Conservation (phyloP, 64 coral and sea anemone genomes). For the Stichodactyla helianthus region DNA sequence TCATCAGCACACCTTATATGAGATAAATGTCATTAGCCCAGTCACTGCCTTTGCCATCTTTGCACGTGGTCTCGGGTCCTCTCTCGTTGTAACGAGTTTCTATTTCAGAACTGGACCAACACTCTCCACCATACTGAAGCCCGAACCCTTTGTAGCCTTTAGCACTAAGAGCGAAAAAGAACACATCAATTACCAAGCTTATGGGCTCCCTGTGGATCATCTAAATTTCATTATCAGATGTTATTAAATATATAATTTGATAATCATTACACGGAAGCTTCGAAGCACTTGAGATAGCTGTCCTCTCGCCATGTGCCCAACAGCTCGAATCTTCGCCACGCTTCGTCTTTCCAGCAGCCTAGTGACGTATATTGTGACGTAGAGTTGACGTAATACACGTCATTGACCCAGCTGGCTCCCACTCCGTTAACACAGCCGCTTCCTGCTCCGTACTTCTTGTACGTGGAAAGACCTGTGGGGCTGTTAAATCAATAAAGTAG, state of each 20-base stretch:
- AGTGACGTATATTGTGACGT: constrained; percentile 1
- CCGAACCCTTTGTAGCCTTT: constrained; percentile 38
- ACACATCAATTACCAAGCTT: too few relatives aligned
- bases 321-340: constrained; percentile 19
- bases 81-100: neutral
- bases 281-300: constrained; percentile 20
- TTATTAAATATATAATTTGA: too few relatives aligned
- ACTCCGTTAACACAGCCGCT: neutral
- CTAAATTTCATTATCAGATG: too few relatives aligned
- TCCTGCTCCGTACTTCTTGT: constrained; percentile 18
- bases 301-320: constrained; percentile 20
- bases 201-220: too few relatives aligned
- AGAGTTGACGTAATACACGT: constrained; percentile 23
- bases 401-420: constrained; percentile 20
- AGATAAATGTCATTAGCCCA: constrained; percentile 41
- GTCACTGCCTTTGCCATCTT: neutral
- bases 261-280: neutral
- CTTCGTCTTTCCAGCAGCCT: constrained; percentile 16
- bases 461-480: neutral
- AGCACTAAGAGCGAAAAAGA: neutral
- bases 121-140: constrained; percentile 29
- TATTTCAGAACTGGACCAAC: constrained; percentile 27
- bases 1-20: neutral
- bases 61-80: neutral
- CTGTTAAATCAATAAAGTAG: neutral